Conservation (phyloP, 2,888 invertebrate genomes). For the Trachelus troglodyta region DNA sequence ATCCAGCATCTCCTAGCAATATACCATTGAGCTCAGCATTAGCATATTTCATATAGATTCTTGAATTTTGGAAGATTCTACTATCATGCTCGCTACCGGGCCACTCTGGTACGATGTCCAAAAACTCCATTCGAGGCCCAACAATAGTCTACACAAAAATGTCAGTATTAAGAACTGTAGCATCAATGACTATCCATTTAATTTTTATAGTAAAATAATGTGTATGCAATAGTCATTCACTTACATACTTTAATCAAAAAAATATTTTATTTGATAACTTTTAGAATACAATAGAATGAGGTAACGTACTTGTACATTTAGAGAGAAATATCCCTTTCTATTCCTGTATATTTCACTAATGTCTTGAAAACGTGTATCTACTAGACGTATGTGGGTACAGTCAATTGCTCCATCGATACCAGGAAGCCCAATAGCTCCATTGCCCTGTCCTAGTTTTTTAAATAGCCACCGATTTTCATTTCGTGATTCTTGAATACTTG, state of each 20-base stretch:
- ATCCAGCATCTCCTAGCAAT: slow-evolving; percentile 30
- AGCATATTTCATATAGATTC: slow-evolving; percentile 21
- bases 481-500: slow-evolving; percentile 12
- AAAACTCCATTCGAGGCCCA: slow-evolving; percentile 26
- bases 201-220: too few relatives aligned
- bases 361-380: slow-evolving; percentile 23
- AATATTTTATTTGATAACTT: not conserved
- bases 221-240: too few relatives aligned
- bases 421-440: slow-evolving; percentile 28
- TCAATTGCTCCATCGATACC: slow-evolving; percentile 30
- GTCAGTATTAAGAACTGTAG: slow-evolving; percentile 8
- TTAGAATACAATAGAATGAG: not conserved
- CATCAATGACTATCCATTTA: slow-evolving; percentile 1
- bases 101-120: slow-evolving; percentile 34
- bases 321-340: slow-evolving; percentile 33
- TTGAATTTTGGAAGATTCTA: slow-evolving; percentile 31
- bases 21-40: slow-evolving; percentile 22
- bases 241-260: too few relatives aligned
- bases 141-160: slow-evolving; percentile 24
- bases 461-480: slow-evolving; percentile 25
- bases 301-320: slow-evolving; percentile 33
- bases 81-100: slow-evolving; percentile 32
- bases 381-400: slow-evolving; percentile 29
- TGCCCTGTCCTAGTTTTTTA: slow-evolving; percentile 19
- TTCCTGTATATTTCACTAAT: slow-evolving; percentile 30